phyloP scores from a whole-genome alignment of 2,113 vertebrate genomes.

The Spea bombifrons region DNA sequence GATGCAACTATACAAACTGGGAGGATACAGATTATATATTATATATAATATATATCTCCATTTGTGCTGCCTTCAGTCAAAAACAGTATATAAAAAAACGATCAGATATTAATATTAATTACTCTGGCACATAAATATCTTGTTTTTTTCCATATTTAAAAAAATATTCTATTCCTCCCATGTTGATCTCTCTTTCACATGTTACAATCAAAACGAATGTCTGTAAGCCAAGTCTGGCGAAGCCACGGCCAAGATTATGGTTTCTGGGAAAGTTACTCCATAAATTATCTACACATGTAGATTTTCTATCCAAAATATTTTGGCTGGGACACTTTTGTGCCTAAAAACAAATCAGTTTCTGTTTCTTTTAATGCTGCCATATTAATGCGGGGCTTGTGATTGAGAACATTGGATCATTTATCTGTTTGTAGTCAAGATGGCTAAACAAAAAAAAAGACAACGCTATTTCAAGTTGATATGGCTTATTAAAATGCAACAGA shows the following conservation, averaged over 20 bases:
- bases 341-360: constrained; percentile 23
- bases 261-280: constrained; percentile 29
- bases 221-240: constrained; percentile 29
- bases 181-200: constrained; percentile 15
- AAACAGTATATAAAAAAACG: too few relatives aligned
- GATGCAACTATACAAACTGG: too few relatives aligned
- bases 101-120: neutral
- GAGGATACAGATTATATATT: too few relatives aligned
- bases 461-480: neutral
- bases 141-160: constrained; percentile 5
- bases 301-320: constrained; percentile 25
- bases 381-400: constrained; percentile 3
- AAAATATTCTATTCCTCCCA: neutral
- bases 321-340: constrained; percentile 15
- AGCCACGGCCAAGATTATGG: constrained; percentile 6
- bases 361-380: constrained; percentile 11
- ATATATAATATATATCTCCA: too few relatives aligned
- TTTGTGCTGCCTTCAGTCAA: too few relatives aligned
- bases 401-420: constrained; percentile 5
- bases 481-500: too few relatives aligned
- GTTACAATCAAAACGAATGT: constrained; percentile 1
- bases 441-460: constrained; percentile 3
- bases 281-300: constrained; percentile 32
- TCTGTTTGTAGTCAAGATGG: neutral
- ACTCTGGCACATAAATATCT: neutral